Percentiles rank a stretch among this genome's conserved stretches.
These are phyloP conservation scores for Cynodonichthys magdalenae DNA, from an alignment of 2,797 vertebrate species.

Conservation along the genomic window DNA sequence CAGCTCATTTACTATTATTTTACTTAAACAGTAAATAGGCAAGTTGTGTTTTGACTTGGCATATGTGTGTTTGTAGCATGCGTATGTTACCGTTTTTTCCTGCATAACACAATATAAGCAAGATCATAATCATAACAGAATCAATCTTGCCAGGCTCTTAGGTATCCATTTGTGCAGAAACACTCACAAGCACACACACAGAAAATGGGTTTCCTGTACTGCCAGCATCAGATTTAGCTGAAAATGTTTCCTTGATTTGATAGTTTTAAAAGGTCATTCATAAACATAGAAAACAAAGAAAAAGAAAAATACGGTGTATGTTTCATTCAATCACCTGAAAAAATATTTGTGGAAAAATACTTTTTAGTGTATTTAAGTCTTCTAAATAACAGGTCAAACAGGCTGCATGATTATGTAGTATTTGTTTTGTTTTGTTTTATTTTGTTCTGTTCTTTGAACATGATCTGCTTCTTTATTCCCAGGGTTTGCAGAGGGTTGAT, in stretches of 20 bases:
- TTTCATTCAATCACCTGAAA: no score
- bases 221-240: not conserved
- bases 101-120: constrained; percentile 1
- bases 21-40: no score
- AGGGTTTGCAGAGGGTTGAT: no score
- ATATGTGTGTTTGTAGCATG: not conserved
- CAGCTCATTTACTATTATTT: no score
- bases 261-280: not conserved
- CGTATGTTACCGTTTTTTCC: not conserved
- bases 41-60: no score
- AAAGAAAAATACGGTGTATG: not conserved
- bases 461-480: no score
- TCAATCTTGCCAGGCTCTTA: constrained; percentile 1
- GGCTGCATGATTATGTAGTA: no score
- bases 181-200: not conserved
- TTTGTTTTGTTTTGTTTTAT: no score
- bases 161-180: constrained; percentile 1
- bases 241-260: not conserved
- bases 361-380: no score
- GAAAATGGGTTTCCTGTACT: not conserved
- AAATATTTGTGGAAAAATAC: not conserved
- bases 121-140: constrained; percentile 3
- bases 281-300: no score
- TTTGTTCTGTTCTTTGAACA: no score
- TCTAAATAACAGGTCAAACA: no score